These are phyloP conservation scores for Petrocephalus sullivani DNA, from an alignment of 2,797 vertebrate species.

Conservation along the genomic window DNA sequence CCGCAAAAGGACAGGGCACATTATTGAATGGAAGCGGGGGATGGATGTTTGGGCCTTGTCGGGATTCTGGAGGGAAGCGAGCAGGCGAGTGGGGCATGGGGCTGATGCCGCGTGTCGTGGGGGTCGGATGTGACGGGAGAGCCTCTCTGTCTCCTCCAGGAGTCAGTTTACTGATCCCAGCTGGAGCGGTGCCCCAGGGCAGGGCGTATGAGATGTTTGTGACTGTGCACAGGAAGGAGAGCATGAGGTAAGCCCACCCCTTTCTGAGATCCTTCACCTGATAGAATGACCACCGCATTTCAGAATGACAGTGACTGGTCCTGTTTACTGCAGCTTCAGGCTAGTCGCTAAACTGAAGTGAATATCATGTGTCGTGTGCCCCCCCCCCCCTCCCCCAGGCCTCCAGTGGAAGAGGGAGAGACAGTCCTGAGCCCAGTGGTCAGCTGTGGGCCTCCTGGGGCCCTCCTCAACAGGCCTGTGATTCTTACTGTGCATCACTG, in stretches of 20 bases:
- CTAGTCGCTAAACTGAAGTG: neutral
- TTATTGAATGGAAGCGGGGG: neutral
- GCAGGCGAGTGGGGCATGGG: neutral
- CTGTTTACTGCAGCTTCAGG: neutral
- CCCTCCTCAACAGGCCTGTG: slow-evolving; percentile 82
- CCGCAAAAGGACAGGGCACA: neutral
- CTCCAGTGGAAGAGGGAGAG: slow-evolving; percentile 81
- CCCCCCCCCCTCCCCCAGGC: slow-evolving; percentile 56
- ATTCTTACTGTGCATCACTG: slow-evolving; percentile 95
- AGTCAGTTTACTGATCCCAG: slow-evolving; percentile 92
- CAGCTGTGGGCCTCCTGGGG: slow-evolving; percentile 86
- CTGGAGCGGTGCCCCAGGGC: slow-evolving; percentile 91
- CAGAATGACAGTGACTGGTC: neutral
- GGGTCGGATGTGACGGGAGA: neutral
- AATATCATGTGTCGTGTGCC: neutral
- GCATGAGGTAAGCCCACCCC: slow-evolving; percentile 77
- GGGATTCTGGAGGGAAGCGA: no score
- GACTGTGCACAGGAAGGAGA: slow-evolving; percentile 96
- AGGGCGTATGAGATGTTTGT: slow-evolving; percentile 98
- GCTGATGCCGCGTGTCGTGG: neutral
- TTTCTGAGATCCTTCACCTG: slow-evolving; percentile 1
- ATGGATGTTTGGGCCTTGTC: neutral
- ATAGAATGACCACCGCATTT: neutral
- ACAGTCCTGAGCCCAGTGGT: slow-evolving; percentile 90
- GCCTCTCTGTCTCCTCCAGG: slow-evolving; percentile 56